Percentiles rank a stretch among this genome's conserved stretches.
These are phyloP conservation scores for Aurelia aurita DNA, from an alignment of 30 jellyfish, hydroid and myxozoan species.

Conservation along the genomic window DNA sequence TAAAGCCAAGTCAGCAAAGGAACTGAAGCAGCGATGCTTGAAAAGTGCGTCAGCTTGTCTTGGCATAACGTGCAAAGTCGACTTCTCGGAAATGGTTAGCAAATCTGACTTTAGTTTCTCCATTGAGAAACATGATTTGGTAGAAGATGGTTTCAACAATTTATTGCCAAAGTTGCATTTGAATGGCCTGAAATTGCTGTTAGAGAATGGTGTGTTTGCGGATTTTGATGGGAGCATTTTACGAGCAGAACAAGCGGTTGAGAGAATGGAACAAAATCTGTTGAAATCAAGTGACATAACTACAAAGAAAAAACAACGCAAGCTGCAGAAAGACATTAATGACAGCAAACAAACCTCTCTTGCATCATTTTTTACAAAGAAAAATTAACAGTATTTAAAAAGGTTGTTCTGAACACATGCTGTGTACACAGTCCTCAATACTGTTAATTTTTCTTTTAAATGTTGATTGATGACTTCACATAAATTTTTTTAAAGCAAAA, in stretches of 20 bases:
- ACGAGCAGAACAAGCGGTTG: no score
- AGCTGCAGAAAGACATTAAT: constrained; percentile 12
- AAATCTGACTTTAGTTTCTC: constrained; percentile 34
- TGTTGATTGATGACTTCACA: background rate
- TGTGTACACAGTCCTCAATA: background rate
- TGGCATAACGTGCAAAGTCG: constrained; percentile 15
- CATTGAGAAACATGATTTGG: constrained; percentile 35
- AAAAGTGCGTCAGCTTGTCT: constrained; percentile 26
- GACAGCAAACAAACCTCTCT: constrained; percentile 7
- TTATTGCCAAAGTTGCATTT: constrained; percentile 25
- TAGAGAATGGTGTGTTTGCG: no score
- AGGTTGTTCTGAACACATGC: no score
- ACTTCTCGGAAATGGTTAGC: no score
- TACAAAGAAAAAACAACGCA: constrained; percentile 7
- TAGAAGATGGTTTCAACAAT: constrained; percentile 18
- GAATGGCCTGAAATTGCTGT: no score
- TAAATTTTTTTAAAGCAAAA: background rate
- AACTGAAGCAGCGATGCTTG: constrained; percentile 3
- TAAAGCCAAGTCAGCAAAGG: constrained; percentile 7
- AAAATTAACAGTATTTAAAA: no score
- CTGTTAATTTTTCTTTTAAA: constrained; percentile 8
- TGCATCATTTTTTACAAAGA: no score
- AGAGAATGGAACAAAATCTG: no score
- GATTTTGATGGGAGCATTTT: constrained; percentile 36
- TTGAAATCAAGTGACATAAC: no score